These are phyloP conservation scores for Melangyna quadrimaculata DNA, from an alignment of 2,888 invertebrate species.

Conservation along the genomic window DNA sequence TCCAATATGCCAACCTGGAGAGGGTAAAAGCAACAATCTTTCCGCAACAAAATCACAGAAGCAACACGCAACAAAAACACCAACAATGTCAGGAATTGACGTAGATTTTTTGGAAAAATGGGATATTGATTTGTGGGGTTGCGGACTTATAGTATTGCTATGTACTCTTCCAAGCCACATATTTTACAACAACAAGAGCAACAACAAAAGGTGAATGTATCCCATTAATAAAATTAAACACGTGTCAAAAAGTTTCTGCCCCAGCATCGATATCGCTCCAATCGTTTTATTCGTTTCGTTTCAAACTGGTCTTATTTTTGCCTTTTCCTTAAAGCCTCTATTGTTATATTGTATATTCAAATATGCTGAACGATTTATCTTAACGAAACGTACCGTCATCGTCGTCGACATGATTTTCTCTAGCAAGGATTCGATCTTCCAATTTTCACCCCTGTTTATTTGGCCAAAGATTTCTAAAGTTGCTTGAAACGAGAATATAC, in stretches of 20 bases:
- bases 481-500: background rate
- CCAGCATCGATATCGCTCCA: constrained; percentile 58
- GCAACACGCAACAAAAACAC: constrained; percentile 33
- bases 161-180: background rate
- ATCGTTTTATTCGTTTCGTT: background rate
- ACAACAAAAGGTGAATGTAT: constrained; percentile 55
- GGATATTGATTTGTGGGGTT: constrained; percentile 58
- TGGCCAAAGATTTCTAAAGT: constrained; percentile 17
- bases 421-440: constrained; percentile 32
- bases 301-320: background rate
- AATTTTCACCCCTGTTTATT: constrained; percentile 32
- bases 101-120: constrained; percentile 13
- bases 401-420: constrained; percentile 57
- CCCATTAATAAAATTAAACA: constrained; percentile 73
- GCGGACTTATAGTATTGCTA: background rate
- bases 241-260: constrained; percentile 72
- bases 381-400: constrained; percentile 2
- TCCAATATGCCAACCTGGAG: constrained; percentile 10
- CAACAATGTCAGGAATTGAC: constrained; percentile 44
- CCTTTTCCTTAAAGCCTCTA: constrained; percentile 11
- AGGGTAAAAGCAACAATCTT: constrained; percentile 59
- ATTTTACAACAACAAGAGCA: background rate
- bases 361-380: constrained; percentile 70
- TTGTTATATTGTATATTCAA: constrained; percentile 67
- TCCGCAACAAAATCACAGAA: constrained; percentile 43